These are phyloP conservation scores for Eptatretus burgeri DNA, from an alignment of 2,113 vertebrate genomes.

Conservation along the genomic window DNA sequence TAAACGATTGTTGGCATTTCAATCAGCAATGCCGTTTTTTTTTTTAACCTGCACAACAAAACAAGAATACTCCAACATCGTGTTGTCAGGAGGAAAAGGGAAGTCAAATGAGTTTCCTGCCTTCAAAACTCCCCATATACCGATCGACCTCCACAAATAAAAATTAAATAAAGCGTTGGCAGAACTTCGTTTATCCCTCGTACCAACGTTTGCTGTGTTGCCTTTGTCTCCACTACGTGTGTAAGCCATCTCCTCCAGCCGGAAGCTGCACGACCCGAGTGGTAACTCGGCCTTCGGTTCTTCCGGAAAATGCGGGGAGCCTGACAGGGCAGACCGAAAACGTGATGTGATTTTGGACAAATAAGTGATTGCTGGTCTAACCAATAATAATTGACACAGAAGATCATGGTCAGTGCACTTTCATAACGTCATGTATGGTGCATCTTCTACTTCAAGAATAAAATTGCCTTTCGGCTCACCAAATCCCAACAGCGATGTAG, in stretches of 20 bases:
- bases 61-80: too few species aligned
- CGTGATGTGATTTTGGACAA: not conserved
- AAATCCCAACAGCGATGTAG: too few species aligned
- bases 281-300: constrained; percentile 25
- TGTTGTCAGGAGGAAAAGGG: not conserved
- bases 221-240: constrained; percentile 47
- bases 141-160: not conserved
- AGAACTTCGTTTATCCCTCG: constrained; percentile 7
- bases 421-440: not conserved
- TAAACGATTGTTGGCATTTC: constrained; percentile 2
- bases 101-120: too few species aligned
- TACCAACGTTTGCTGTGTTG: constrained; percentile 41
- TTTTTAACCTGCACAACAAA: too few species aligned
- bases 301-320: not conserved
- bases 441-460: not conserved
- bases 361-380: not conserved
- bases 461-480: too few species aligned
- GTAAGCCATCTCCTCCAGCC: constrained; percentile 39
- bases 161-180: constrained; percentile 7
- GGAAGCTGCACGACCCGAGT: constrained; percentile 25
- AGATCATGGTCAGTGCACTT: not conserved
- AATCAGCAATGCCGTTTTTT: constrained; percentile 10
- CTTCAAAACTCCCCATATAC: too few species aligned
- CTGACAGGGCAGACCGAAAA: not conserved
- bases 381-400: not conserved